Percentiles rank a stretch among this genome's conserved stretches.
Conservation (phyloP, 2,113 vertebrate species). For the Euleptes europaea region DNA sequence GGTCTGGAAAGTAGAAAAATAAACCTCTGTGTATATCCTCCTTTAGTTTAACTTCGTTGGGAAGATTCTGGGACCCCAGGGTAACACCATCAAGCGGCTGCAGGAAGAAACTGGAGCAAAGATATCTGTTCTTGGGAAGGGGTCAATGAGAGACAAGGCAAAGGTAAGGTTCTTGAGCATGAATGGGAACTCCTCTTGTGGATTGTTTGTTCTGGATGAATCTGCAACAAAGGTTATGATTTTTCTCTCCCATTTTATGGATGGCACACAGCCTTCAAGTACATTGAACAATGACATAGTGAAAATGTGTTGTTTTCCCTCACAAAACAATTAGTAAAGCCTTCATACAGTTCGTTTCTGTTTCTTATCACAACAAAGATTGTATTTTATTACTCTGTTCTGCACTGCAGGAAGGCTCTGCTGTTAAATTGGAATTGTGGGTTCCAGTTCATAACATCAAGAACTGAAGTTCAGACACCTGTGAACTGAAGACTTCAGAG, state of each 20-base stretch:
- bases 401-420: too few relatives aligned
- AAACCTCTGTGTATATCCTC: slow-evolving; percentile 25
- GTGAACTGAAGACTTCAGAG: not conserved
- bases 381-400: too few relatives aligned
- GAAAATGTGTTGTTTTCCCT: not conserved
- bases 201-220: not conserved
- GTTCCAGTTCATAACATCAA: not conserved
- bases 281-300: not conserved
- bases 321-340: not conserved
- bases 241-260: not conserved
- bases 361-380: not conserved
- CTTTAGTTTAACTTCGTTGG: slow-evolving; percentile 97
- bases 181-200: not conserved
- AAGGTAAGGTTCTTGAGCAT: slow-evolving; percentile 77
- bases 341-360: not conserved
- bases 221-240: not conserved
- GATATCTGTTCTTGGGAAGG: slow-evolving; percentile 94
- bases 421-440: too few relatives aligned
- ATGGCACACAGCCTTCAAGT: not conserved
- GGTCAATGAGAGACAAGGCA: slow-evolving; percentile 95
- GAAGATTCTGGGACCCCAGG: slow-evolving; percentile 97
- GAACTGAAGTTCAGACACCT: not conserved
- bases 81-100: slow-evolving; percentile 93
- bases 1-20: not conserved
- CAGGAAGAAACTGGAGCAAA: slow-evolving; percentile 85